A percentile compares a stretch with the other conserved stretches of the same genome.
Evolutionary conservation across 64 coral and sea anemone species (phyloP).

Genomic region (Pocillopora verrucosa): DNA sequence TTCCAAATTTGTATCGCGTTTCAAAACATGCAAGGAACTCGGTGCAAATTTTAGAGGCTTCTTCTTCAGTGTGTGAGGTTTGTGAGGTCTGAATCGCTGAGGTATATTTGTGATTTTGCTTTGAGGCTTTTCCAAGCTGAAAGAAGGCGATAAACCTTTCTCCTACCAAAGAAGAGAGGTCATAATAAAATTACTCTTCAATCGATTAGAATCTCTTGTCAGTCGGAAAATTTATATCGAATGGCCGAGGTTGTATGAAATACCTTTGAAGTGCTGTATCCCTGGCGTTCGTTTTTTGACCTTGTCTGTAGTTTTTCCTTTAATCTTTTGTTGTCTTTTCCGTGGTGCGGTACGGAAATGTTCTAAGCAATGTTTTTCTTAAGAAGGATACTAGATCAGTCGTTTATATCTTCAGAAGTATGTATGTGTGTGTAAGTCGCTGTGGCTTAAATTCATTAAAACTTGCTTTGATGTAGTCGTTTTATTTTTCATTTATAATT

Average conservation of each 20-base stretch:
- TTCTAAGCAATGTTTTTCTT: not conserved
- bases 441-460: constrained; percentile 24
- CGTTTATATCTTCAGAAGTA: not conserved
- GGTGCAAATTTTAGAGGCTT: constrained; percentile 48
- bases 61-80: constrained; percentile 39
- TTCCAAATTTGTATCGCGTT: constrained; percentile 79
- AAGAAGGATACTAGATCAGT: not conserved
- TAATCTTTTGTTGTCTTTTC: not conserved
- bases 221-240: constrained; percentile 62
- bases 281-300: constrained; percentile 4
- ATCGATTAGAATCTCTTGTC: constrained; percentile 50
- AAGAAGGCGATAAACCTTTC: not conserved
- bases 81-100: constrained; percentile 20
- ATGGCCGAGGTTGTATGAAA: constrained; percentile 46
- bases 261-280: constrained; percentile 38
- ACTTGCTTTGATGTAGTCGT: not conserved
- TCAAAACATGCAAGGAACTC: constrained; percentile 89
- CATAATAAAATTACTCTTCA: not conserved
- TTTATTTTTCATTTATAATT: constrained; percentile 7
- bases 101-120: not conserved
- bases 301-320: not conserved
- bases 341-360: not conserved
- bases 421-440: not conserved
- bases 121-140: not conserved
- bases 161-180: not conserved